A percentile compares a stretch with the other conserved stretches of the same genome.
Evolutionary conservation across 30 jellyfish, hydroid and myxozoan species (phyloP).

Genomic region (Turritopsis dohrnii): DNA sequence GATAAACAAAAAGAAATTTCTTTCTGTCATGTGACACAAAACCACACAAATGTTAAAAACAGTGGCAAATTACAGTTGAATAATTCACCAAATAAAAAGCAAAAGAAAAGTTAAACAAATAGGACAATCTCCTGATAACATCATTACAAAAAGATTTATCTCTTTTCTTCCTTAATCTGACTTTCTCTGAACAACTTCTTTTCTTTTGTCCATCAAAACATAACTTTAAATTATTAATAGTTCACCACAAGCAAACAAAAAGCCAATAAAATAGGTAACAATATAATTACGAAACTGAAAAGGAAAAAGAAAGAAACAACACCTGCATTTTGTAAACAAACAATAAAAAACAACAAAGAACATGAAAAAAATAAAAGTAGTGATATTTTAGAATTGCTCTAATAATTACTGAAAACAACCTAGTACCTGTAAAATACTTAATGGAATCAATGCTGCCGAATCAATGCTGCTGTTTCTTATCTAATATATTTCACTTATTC

Average conservation of each 20-base stretch:
- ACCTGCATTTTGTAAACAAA: neutral
- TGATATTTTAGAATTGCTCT: neutral
- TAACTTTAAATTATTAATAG: no score
- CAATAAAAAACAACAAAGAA: neutral
- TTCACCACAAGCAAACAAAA: neutral
- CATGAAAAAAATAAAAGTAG: neutral
- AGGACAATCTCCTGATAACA: neutral
- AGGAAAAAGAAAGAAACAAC: neutral
- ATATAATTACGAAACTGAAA: neutral
- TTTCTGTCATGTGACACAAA: neutral
- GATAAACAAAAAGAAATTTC: no score
- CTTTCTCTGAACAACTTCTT: neutral
- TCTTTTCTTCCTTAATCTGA: neutral
- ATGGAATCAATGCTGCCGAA: neutral
- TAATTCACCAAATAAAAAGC: neutral
- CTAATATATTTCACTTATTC: neutral
- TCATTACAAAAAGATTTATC: neutral
- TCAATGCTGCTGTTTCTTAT: neutral
- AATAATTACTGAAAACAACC: neutral
- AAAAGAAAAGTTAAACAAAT: no score
- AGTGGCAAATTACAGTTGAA: neutral
- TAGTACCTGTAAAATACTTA: neutral
- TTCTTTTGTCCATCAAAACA: neutral
- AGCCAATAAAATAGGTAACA: neutral
- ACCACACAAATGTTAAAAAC: neutral